Base-by-base conservation (phyloP, 2,888 invertebrate genomes). In the Drosophila imparisetae region DNA sequence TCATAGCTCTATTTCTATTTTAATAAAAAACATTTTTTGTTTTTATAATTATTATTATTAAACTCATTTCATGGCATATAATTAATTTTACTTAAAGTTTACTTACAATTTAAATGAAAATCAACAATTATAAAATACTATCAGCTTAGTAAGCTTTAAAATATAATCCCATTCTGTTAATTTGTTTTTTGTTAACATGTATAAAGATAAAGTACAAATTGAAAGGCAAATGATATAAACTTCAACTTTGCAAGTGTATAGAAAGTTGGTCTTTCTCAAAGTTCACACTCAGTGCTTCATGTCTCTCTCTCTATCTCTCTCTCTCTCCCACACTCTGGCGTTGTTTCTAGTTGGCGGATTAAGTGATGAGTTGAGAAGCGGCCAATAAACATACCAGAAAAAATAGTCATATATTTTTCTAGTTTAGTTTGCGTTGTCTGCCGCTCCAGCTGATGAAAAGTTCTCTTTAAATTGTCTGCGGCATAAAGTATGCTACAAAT, bases 361-460 rank as follows among this genome's bases (percentile, higher is more conserved):
- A 82, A 82, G 83, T 78, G 86, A 86, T 82, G 70, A 83, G 83
- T 71, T 67, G 76, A 59, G 72, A 58, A 72, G 66, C 68, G 45
- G 59, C 68, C 45, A 77, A 67, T 77, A 78, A 67, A 79, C 75
- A 65, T 49, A 53, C 29, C 52, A 66, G 66, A 70, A 55, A 66
- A 52, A 53, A 78, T 49, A 70, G 49, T 76, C 53, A 75, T 72
- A 69, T 79, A 73, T 68, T 67, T 69, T 72, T 50, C 61, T 65
- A 77, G 66, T 77, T 82, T 70, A 38, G 63, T 81, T 81, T 65
- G 73, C 66, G 63, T 60, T 76, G 49, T 49, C 34, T 66, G 75
- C 30, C 24, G 27, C 48, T 45, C n/a, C 18, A 45, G 40, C 66
- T 67, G 66, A 72, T 85, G 78, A 70, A 67, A 72, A 80, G 80